Base-by-base conservation (phyloP, 2,113 vertebrate species). In the Cynopterus brachyotis region DNA sequence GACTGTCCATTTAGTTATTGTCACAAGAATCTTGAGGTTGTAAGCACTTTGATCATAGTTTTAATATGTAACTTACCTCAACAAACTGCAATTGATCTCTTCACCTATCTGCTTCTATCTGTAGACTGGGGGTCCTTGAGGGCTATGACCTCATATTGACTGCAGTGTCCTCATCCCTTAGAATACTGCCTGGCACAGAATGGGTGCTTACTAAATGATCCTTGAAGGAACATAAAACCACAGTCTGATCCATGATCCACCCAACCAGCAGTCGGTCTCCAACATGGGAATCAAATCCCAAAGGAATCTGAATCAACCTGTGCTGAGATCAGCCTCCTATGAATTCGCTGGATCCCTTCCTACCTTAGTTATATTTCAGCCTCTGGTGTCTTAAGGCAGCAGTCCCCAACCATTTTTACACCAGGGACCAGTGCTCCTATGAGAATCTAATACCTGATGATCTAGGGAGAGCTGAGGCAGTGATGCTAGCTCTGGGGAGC, bases 21-120 rank as follows among this genome's bases (percentile, higher is more conserved):
- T 66, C 81, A 88, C 11, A 22, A 96, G 80, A 91, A 84, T 53
- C 69, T 35, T 81, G 70, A 91, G 24, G 37, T 47, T 91, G 92
- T 90, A 88, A 94, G 59, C 11, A n/a, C 50, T 83, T 75, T 69
- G 35, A 24, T 55, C 24, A 17, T 66, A 82, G 7, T 66, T 79
- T 64, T 42, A 24, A 66, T 73, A 55, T 45, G 73, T 32, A 88
- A 94, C 13, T 91, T 50, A 32, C 16, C 47, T 91, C 37, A 84
- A 28, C 81, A 72, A 81, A 19, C 30, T 69, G 40, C 22, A 91
- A 67, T 67, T 53, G 55, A n/a, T 72, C 42, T 89, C 22, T 66
- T 96, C n/a, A 47, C 30, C 37, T 50, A 69, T 20, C 19, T 75
- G n/a, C 7, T 47, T 94, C 55, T 64, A 5, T 59, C n/a, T 66